A percentile compares a stretch with the other conserved stretches of the same genome.
phyloP scores from a whole-genome alignment of 2,113 vertebrate species.

The Tachysurus fulvidraco region DNA sequence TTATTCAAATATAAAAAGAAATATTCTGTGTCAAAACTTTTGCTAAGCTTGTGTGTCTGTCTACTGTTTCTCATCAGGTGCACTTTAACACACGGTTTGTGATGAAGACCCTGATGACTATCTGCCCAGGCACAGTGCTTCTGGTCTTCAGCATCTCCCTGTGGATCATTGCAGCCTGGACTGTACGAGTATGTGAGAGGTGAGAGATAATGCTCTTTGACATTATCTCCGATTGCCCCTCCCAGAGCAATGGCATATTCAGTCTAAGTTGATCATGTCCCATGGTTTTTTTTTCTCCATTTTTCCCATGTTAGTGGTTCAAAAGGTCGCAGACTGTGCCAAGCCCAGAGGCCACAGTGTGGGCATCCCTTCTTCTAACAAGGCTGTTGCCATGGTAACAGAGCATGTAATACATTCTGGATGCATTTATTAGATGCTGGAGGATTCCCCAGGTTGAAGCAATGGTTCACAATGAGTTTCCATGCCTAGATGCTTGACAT shows the following conservation, averaged over 20 bases:
- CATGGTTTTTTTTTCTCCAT: neutral
- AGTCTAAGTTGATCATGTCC: neutral
- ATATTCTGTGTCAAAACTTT: neutral
- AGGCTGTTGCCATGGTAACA: constrained; percentile 47
- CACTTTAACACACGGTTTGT: constrained; percentile 99
- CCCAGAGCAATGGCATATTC: neutral
- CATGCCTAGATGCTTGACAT: neutral
- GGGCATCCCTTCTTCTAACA: constrained; percentile 36
- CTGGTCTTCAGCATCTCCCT: constrained; percentile 98
- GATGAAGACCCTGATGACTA: constrained; percentile 99
- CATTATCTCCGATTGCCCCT: neutral
- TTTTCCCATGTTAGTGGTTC: constrained; percentile 42
- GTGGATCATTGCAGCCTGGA: constrained; percentile 99
- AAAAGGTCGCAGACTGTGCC: constrained; percentile 39
- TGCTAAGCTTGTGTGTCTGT: constrained; percentile 45
- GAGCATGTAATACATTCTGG: constrained; percentile 13
- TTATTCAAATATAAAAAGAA: neutral
- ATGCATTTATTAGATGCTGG: constrained; percentile 10
- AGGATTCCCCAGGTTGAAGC: constrained; percentile 37
- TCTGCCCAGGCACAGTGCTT: constrained; percentile 96
- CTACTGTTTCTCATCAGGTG: constrained; percentile 83
- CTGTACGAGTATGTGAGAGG: constrained; percentile 96
- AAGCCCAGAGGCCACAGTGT: constrained; percentile 30
- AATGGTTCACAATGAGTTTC: neutral
- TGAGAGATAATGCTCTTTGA: constrained; percentile 62